Base-by-base conservation (phyloP, 2,888 invertebrate genomes). In the Junonia oenone region DNA sequence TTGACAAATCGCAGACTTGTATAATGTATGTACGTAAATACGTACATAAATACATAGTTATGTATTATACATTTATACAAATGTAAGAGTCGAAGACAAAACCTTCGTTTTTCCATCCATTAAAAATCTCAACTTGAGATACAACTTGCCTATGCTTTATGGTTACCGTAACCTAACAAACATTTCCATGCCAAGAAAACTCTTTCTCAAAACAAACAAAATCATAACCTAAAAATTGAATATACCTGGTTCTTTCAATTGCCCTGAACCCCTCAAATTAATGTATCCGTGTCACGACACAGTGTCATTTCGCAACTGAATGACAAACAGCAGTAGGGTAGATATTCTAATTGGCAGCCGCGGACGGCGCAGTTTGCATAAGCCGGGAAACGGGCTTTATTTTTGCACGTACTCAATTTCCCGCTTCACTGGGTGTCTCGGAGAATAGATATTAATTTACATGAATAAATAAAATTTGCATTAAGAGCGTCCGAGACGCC, bases 401-500 rank as follows among this genome's bases (percentile, higher is more conserved):
- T 90, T 88, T 88, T 87, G 84, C 88, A 88, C 87, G 88, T 89
- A 84, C 87, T 86, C 89, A 87, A 90, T 90, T 89, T 89, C 82
- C 78, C 83, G 86, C 79, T 76, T 81, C 87, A 87, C 82, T 82
- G 86, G 76, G 67, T 75, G 81, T 83, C 83, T 78, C 73, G 73
- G 73, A 77, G 85, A 85, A 87, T 84, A 87, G 86, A 90, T 89
- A 88, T 88, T 90, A 89, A 90, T 89, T 89, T 90, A 88, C 90
- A 90, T 90, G 87, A 87, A 88, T 89, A 89, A 89, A 90, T 89
- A 87, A 86, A 89, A 90, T 90, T 90, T 88, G 86, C 89, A 89
- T 89, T 85, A 83, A 78, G 69, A 83, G 83, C 86, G 83, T 80
- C 76, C 75, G 63, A 75, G 77, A 73, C 69, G 71, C 67, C 69